These are phyloP conservation scores for Phrynocephalus forsythii DNA, from an alignment of 2,797 vertebrate genomes.

Conservation along the genomic window DNA sequence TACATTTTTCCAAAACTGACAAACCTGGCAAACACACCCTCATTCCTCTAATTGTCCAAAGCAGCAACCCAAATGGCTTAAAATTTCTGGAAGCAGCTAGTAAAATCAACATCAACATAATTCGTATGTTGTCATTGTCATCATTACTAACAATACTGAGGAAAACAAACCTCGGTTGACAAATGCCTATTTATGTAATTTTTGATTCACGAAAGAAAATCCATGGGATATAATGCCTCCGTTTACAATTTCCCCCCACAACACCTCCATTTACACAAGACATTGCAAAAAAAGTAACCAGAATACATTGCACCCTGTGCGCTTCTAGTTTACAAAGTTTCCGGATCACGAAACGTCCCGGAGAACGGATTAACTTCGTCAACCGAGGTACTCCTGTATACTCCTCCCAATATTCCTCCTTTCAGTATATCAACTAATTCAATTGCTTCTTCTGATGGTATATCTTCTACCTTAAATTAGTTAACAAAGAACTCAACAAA, in stretches of 20 bases:
- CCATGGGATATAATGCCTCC: no score
- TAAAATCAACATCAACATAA: not conserved
- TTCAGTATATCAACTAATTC: conserved; percentile 40
- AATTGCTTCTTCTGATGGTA: conserved; percentile 13
- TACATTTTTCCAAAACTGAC: conserved; percentile 68
- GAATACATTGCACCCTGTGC: no score
- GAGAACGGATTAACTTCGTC: no score
- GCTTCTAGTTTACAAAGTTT: no score
- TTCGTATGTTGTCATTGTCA: not conserved
- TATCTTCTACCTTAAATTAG: no score
- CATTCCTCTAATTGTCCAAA: conserved; percentile 70
- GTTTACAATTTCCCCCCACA: no score
- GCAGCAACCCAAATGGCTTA: conserved; percentile 63
- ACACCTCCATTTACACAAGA: no score
- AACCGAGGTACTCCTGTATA: not conserved
- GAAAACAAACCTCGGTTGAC: conserved; percentile 22
- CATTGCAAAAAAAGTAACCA: no score
- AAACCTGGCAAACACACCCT: conserved; percentile 66
- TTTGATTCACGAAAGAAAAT: no score
- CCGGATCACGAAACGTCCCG: no score
- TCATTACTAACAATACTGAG: not conserved
- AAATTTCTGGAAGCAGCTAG: conserved; percentile 13
- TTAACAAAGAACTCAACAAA: no score
- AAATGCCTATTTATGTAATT: no score
- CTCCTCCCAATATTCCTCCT: conserved; percentile 44